Evolutionary conservation across 2,113 vertebrate species (phyloP).

Genomic region (Haemorhous mexicanus): DNA sequence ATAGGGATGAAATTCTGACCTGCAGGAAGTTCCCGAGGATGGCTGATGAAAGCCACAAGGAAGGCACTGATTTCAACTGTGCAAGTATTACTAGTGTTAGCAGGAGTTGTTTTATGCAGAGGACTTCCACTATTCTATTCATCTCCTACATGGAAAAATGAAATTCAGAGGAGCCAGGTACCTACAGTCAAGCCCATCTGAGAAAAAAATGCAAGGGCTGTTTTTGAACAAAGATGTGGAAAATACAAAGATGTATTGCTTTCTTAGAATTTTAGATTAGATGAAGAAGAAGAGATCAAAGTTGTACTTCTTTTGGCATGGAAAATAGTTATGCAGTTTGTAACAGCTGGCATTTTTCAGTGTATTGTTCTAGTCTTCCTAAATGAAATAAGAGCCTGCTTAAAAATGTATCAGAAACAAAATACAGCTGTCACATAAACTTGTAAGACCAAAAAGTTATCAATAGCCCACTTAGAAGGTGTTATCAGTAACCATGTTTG

Average conservation of each 20-base stretch:
- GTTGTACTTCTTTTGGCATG: slow-evolving; percentile 6
- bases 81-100: neutral
- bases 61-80: neutral
- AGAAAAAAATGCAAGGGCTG: neutral
- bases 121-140: neutral
- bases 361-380: slow-evolving; percentile 32
- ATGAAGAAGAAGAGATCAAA: slow-evolving; percentile 41
- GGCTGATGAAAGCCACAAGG: neutral
- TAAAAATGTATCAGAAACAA: slow-evolving; percentile 25
- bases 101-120: neutral
- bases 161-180: neutral
- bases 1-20: neutral
- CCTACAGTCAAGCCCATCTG: neutral
- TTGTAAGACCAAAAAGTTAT: neutral
- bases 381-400: neutral
- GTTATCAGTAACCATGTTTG: neutral
- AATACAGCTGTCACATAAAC: neutral
- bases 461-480: neutral
- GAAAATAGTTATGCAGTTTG: slow-evolving; percentile 2
- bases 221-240: neutral
- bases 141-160: neutral
- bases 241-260: neutral
- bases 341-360: slow-evolving; percentile 4
- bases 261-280: slow-evolving; percentile 21
- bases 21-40: neutral